phyloP scores from a whole-genome alignment of 1,140 invertebrate genomes.

The Melipona quadrifasciata region DNA sequence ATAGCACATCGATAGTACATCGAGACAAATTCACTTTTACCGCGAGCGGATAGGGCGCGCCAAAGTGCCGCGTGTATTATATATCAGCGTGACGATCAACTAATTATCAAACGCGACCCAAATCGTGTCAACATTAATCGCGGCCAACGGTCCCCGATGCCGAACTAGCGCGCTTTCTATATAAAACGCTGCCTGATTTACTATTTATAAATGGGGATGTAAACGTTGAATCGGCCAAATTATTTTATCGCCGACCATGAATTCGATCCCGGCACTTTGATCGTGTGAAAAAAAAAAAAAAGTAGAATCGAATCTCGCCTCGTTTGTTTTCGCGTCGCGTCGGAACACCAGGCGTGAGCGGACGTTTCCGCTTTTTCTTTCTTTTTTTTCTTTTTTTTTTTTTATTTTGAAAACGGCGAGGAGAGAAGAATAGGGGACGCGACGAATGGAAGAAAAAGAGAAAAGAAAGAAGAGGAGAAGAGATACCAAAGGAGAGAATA shows the following conservation, averaged over 20 bases:
- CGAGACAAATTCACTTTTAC: constrained; percentile 50
- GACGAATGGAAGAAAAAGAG: no score
- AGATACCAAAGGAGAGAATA: constrained; percentile 11
- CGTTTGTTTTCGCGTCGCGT: no score
- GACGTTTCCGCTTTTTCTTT: neutral
- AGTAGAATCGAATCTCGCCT: neutral
- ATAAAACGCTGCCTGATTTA: constrained; percentile 21
- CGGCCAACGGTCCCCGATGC: constrained; percentile 18
- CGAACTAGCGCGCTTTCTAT: neutral
- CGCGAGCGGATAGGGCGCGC: neutral
- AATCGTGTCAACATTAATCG: constrained; percentile 44
- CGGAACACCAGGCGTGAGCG: no score
- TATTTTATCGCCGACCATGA: neutral
- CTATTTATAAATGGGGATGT: constrained; percentile 31
- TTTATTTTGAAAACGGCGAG: neutral
- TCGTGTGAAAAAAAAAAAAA: neutral
- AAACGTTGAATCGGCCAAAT: constrained; percentile 4
- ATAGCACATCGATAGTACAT: constrained; percentile 2
- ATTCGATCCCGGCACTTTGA: neutral
- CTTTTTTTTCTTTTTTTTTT: no score
- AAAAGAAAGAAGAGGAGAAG: neutral
- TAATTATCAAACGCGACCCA: constrained; percentile 46
- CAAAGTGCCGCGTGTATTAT: constrained; percentile 12
- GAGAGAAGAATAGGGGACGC: neutral
- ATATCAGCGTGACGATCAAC: constrained; percentile 39